phyloP scores from a whole-genome alignment of 2,888 invertebrate species.

The Listrodromus nycthemerus region DNA sequence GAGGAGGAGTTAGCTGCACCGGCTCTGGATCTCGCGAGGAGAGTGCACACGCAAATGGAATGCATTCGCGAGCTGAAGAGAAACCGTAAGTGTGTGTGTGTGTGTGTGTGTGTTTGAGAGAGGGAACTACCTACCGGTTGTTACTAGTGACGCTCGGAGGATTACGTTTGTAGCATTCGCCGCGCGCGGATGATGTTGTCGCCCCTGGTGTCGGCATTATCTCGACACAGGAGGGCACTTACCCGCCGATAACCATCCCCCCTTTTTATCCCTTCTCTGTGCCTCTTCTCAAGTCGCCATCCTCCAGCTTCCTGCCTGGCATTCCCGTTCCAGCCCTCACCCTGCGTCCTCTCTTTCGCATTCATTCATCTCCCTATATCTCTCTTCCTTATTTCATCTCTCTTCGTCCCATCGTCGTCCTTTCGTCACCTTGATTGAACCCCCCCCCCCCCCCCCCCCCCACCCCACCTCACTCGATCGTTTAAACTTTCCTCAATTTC shows the following conservation, averaged over 20 bases:
- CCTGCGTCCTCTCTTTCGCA: constrained; percentile 23
- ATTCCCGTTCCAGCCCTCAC: constrained; percentile 23
- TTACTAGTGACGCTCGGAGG: constrained; percentile 78
- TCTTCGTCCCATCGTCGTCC: background rate
- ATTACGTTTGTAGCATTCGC: constrained; percentile 82
- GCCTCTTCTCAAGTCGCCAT: constrained; percentile 59
- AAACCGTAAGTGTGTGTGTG: background rate
- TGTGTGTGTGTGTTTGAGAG: constrained; percentile 15
- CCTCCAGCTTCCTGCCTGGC: constrained; percentile 29
- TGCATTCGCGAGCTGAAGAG: constrained; percentile 50
- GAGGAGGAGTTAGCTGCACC: background rate
- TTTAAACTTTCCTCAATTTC: background rate
- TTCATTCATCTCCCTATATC: constrained; percentile 58
- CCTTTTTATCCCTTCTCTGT: constrained; percentile 60
- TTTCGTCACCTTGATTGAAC: constrained; percentile 20
- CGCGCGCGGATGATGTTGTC: constrained; percentile 82
- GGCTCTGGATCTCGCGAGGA: background rate
- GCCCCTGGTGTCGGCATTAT: constrained; percentile 83
- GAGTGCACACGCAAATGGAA: background rate
- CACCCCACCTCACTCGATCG: constrained; percentile 1
- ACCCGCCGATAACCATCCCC: constrained; percentile 81
- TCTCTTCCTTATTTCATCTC: constrained; percentile 10
- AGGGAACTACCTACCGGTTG: constrained; percentile 76
- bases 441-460: background rate
- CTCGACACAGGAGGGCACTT: constrained; percentile 84